Conservation (phyloP, 2,113 vertebrate species). For the Bucco capensis region DNA sequence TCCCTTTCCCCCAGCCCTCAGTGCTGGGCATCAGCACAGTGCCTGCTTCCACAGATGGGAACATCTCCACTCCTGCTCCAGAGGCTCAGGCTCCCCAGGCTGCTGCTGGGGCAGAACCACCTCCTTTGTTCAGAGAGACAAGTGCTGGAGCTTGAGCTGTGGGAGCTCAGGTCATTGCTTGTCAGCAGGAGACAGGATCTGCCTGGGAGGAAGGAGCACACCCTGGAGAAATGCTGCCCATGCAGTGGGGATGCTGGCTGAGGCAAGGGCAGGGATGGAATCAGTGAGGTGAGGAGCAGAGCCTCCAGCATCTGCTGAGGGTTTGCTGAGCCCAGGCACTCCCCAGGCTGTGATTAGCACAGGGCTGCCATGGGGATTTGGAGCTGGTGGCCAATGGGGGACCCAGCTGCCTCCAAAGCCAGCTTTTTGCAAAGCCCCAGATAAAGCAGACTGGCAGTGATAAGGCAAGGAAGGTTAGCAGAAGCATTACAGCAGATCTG, state of each 20-base stretch:
- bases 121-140: not conserved
- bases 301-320: constrained; percentile 1
- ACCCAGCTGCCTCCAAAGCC: constrained; percentile 44
- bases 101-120: not conserved
- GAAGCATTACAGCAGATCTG: constrained; percentile 57
- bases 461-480: constrained; percentile 67
- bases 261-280: constrained; percentile 63
- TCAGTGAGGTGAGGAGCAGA: constrained; percentile 46
- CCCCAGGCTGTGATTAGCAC: constrained; percentile 29
- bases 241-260: too few species aligned
- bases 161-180: not conserved
- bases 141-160: not conserved
- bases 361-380: constrained; percentile 49
- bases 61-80: not conserved
- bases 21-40: too few species aligned
- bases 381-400: constrained; percentile 69
- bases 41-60: rapidly evolving
- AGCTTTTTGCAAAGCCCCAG: constrained; percentile 67
- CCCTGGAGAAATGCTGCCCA: not conserved
- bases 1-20: not conserved
- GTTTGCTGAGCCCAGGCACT: not conserved
- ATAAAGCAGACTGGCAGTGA: constrained; percentile 64
- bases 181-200: rapidly evolving
- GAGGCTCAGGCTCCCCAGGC: not conserved
- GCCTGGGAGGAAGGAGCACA: rapidly evolving